These are phyloP conservation scores for Sylvia borin DNA, from an alignment of 2,797 vertebrate species.

Conservation along the genomic window DNA sequence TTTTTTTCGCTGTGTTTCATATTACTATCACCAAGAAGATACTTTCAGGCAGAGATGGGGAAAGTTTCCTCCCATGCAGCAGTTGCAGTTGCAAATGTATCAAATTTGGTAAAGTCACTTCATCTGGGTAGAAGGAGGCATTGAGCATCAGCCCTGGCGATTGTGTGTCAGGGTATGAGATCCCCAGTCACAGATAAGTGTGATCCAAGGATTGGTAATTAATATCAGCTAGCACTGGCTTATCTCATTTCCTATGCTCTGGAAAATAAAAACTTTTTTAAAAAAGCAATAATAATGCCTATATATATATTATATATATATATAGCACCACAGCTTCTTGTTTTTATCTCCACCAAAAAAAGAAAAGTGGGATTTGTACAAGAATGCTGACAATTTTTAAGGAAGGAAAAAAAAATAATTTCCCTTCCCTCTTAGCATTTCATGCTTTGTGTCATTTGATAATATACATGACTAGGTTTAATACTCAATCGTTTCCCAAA, in stretches of 20 bases:
- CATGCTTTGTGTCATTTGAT: slow-evolving; percentile 60
- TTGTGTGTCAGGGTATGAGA: slow-evolving; percentile 49
- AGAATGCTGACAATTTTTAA: background rate
- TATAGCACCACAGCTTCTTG: background rate
- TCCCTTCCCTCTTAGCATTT: slow-evolving; percentile 11
- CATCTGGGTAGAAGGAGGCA: background rate
- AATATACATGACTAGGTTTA: slow-evolving; percentile 74
- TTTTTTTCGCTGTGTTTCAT: background rate
- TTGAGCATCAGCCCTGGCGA: slow-evolving; percentile 6
- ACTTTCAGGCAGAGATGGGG: background rate
- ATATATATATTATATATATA: background rate
- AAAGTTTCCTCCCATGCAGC: background rate
- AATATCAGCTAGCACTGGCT: slow-evolving; percentile 40
- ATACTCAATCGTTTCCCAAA: slow-evolving; percentile 72
- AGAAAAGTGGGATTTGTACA: background rate
- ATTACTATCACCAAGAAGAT: background rate
- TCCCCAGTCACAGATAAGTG: background rate
- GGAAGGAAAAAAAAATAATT: background rate
- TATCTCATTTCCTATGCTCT: slow-evolving; percentile 50
- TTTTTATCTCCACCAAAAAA: background rate
- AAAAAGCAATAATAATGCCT: background rate
- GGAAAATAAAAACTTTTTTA: background rate
- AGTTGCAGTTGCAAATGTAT: background rate
- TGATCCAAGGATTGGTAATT: slow-evolving; percentile 38
- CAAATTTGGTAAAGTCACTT: background rate